phyloP scores from a whole-genome alignment of 2,113 vertebrate genomes.

The Porphyrio hochstetteri region DNA sequence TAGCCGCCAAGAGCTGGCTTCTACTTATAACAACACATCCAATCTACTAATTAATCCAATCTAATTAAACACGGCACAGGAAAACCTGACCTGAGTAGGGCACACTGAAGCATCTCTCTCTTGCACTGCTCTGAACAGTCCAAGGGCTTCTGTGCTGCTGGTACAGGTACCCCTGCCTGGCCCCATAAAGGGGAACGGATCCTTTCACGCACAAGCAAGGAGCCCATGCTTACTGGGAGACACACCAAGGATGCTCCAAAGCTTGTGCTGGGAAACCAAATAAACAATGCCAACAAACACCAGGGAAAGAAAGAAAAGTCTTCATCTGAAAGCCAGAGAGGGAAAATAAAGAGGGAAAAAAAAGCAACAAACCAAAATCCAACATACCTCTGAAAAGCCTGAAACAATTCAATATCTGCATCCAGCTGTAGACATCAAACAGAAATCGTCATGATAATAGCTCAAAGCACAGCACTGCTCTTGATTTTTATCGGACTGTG shows the following conservation, averaged over 20 bases:
- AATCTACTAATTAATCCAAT: background rate
- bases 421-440: background rate
- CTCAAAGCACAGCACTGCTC: background rate
- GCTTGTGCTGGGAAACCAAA: background rate
- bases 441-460: background rate
- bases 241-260: background rate
- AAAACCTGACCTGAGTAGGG: too few species aligned
- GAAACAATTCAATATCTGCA: background rate
- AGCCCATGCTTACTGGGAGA: background rate
- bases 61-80: background rate
- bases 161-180: background rate
- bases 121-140: background rate
- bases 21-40: background rate
- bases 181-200: background rate
- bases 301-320: fast-evolving
- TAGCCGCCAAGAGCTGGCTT: background rate
- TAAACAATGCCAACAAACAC: background rate
- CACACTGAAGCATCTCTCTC: too few species aligned
- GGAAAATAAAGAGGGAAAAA: fast-evolving
- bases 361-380: background rate
- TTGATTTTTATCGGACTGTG: background rate
- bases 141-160: background rate
- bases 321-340: background rate
- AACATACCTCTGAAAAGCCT: background rate
- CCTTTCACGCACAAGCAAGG: background rate